Evolutionary conservation across 2,797 vertebrate species (phyloP), one percentile per base, ranked within the genome.

Genomic region (Potorous gilbertii): DNA sequence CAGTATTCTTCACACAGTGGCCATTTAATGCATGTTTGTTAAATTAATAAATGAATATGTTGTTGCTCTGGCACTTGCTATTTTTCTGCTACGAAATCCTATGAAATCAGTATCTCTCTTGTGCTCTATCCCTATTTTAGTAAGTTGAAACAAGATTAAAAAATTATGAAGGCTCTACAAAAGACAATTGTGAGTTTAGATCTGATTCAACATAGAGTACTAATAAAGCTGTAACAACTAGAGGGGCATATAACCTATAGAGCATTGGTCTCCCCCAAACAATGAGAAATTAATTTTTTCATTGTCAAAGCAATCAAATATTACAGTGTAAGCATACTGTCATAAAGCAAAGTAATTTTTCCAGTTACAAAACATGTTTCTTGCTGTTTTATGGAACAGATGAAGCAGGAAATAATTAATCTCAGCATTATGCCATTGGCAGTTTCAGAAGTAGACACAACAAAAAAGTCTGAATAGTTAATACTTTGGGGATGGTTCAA

Each of bases 381-480:
- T 95, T 96, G 34, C 66, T 94, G 46, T 90, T 56, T 92, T 95
- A 90, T 62, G 52, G 95, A 97, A 96, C 95, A 97, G 90, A 95
- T 92, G 91, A 97, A 95, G 91, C 55, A 96, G 95, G 90, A 92
- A 94, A 97, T 96, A 97, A 95, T 95, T 96, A 95, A 66, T 96
- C 54, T 28, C 92, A 95, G n/a, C 55, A 62, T 91, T 66, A 81
- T 54, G 16, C 8, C 81, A 91, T 27, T 92, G 81, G 10, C 52
- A 90, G n/a, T 93, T 34, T 59, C 96, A 96, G 94, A 56, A 96
- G 87, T 0, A 95, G 90, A 95, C 96, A 93, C 3, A 93, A 94
- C 66, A 97, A 94, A 96, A 97, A 95, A 62, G 0, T 21, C 90
- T 91, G 62, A 96, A 66, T 93, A 94, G 6, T 21, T 95, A 96